A percentile compares a stretch with the other conserved stretches of the same genome.
phyloP scores from a whole-genome alignment of 30 jellyfish, hydroid and myxozoan species.

The Aurelia sp. region DNA sequence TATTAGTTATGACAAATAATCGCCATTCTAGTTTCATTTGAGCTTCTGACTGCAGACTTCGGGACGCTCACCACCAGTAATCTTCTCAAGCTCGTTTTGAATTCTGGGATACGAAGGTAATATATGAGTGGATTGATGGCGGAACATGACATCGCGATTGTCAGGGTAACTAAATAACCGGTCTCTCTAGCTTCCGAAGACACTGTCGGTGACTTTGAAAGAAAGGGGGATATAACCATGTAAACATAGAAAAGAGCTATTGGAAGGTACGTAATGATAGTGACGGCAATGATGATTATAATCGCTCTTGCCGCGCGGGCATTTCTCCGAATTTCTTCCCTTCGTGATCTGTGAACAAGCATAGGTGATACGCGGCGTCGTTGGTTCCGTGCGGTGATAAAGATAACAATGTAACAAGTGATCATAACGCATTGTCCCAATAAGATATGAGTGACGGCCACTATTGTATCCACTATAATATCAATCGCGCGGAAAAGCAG shows the following conservation, averaged over 20 bases:
- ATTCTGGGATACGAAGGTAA: constrained; percentile 72
- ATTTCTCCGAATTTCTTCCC: background rate
- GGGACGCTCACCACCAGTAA: no score
- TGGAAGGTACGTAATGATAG: constrained; percentile 33
- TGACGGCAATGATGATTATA: constrained; percentile 4
- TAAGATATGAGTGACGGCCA: no score
- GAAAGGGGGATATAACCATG: constrained; percentile 1
- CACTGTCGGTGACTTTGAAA: background rate
- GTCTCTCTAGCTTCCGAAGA: constrained; percentile 23
- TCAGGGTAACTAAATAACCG: constrained; percentile 43
- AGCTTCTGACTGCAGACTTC: no score
- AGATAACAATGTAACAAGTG: no score
- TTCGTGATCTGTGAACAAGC: background rate
- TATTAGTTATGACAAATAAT: no score
- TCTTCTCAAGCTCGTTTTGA: constrained; percentile 45
- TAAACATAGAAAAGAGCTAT: constrained; percentile 34
- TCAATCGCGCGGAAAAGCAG: no score
- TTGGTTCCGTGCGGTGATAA: no score
- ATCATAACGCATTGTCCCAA: no score
- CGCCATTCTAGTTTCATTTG: no score
- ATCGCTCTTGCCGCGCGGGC: constrained; percentile 44
- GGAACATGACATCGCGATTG: constrained; percentile 65
- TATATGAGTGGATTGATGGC: constrained; percentile 83
- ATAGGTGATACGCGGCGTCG: no score
- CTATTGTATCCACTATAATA: no score